Base-by-base conservation (phyloP, 1,140 invertebrate genomes). In the Aleiodes sp. region DNA sequence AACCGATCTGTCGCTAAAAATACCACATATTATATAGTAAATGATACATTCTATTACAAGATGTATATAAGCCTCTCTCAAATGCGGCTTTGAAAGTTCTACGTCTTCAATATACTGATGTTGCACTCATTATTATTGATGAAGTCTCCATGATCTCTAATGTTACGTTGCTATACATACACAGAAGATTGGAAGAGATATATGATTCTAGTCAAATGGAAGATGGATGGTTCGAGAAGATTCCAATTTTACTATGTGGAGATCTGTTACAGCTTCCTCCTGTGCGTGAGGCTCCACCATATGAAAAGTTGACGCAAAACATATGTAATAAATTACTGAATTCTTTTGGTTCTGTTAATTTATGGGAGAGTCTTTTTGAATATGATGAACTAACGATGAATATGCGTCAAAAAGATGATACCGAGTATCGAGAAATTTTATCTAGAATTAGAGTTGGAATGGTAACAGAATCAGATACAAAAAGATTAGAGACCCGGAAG, bases 101-200 rank as follows among this genome's bases (percentile, higher is more conserved):
- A 28, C 37, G 76, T 52, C 24, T 52, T 8, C 62, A 74, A 33
- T 24, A 77, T 24, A 21, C 70, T 66, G 73, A 78, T 35, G 71
- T 77, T 43, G 70, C 64, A 64, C 66, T 80, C 56, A 75, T 81
- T 37, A 78, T 80, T 24, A 79, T 82, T 28, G 77, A 79, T 65
- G 78, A 82, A 72, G 67, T 80, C 31, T 79, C 77, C 9, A 82
- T 81, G 80, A 70, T 82, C 63, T 81, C 79, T 43, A 81, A 79
- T 65, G 16, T 81, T 10, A 72, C 63, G 31, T 35, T 10, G 4
- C 31, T 4, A 10, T 35, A 10, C 21, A 52, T 52, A 21, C 16
- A 52, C 21, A 0, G 16, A 0, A 0, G 43, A 52, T 21, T 52
- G 19, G 21, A 4, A 52, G 43, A 52, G 10, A 52, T 52, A 0